Evolutionary conservation across 2,113 vertebrate species (phyloP), one percentile per base, ranked within the genome.

Genomic region (Austrofundulus limnaeus): DNA sequence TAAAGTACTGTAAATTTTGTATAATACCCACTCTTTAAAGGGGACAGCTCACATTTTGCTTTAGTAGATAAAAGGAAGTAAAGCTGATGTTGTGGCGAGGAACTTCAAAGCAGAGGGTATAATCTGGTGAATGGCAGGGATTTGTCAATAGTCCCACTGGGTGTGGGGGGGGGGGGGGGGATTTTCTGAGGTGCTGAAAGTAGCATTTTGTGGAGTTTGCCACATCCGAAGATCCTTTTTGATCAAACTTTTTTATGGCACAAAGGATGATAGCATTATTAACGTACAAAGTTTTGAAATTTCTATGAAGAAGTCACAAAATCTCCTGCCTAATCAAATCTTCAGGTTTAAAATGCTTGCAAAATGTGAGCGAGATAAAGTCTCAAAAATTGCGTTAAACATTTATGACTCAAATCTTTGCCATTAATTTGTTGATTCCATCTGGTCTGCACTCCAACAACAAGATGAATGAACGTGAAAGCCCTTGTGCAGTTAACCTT

Each of bases 171-270:
- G 87, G 87, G 74, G 66, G 55, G 68, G 78, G 70, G 70, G 80
- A 78, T 82, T 87, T 87, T 87, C 83, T 81, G 84, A 86, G 81
- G 86, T 87, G 86, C 71, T 87, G 87, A 88, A 88, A 88, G 84
- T 81, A 47, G 79, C 82, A 74, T 74, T 84, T 85, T 81, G 76
- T 85, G 74, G 73, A 84, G 68, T 72, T 70, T 65, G 66, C 60
- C 38, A 45, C 55, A 75, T 84, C 70, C 70, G 51, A 43, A 46
- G 54, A 42, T 73, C 43, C 49, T 83, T 79, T 84, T 73, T 64
- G 79, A 61, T 75, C 46, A 70, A 54, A 63, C 77, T 78, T 77
- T 82, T 53, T 61, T 46, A 52, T 75, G 64, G 70, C 50, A 46
- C 23, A 51, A 21, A 64, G 46, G 46, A 58, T 81, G 62, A 78